phyloP scores from a whole-genome alignment of 2,888 invertebrate species.

The Amorpha juglandis region DNA sequence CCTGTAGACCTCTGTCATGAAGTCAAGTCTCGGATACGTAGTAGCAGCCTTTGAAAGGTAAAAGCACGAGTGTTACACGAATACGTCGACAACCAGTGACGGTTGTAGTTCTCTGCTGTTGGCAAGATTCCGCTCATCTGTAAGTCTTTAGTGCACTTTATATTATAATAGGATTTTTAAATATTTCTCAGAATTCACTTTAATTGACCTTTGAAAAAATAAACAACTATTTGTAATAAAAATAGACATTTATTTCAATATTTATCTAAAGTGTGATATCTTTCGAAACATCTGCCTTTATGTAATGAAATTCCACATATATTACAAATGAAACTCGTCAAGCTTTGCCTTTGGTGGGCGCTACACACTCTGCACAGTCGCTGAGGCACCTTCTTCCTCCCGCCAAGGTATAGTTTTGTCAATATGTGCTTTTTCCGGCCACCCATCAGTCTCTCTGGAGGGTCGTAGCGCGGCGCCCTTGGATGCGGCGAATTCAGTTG shows the following conservation, averaged over 20 bases:
- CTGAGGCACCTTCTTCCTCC: slow-evolving; percentile 5
- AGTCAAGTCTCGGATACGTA: too few relatives aligned
- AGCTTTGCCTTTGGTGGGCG: background rate
- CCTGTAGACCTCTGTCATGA: too few relatives aligned
- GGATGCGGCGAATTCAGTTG: background rate
- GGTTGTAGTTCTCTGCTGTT: too few relatives aligned
- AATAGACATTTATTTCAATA: background rate
- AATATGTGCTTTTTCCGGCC: background rate
- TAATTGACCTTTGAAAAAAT: too few relatives aligned
- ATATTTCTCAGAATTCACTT: too few relatives aligned
- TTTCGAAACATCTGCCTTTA: background rate
- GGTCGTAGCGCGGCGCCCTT: background rate
- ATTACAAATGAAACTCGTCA: slow-evolving; percentile 6
- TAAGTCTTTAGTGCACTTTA: too few relatives aligned
- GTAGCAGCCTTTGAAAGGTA: too few relatives aligned
- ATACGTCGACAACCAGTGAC: too few relatives aligned
- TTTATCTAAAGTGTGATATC: background rate
- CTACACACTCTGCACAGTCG: slow-evolving; percentile 5
- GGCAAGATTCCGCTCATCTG: too few relatives aligned
- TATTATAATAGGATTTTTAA: too few relatives aligned
- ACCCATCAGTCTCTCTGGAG: background rate
- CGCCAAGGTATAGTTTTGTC: background rate
- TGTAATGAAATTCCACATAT: slow-evolving; percentile 5
- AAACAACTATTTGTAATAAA: too few relatives aligned
- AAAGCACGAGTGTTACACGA: too few relatives aligned